Base-by-base conservation (phyloP, 2,797 vertebrate genomes). In the Alca torda region DNA sequence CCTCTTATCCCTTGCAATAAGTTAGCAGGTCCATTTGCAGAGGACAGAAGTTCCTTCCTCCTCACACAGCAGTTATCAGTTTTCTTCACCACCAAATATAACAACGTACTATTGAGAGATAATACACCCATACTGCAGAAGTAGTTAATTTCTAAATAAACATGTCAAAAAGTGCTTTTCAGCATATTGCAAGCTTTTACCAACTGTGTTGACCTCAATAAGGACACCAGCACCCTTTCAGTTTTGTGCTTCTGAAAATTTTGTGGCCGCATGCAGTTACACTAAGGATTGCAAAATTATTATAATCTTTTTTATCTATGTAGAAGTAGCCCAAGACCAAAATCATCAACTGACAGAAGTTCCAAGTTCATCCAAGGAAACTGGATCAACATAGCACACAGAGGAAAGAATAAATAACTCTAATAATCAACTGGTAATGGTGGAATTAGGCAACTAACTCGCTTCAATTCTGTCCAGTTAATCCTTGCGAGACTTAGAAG, bases 351-450 rank as follows among this genome's bases (percentile, higher is more conserved):
- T 60, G 18, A 13, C 59, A 54, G 45, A 90, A 73, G 53, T 91
- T 90, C 45, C n/a, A 74, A 88, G 76, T 86, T 90, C 69, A 91
- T 83, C 53, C 56, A 88, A 95, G 51, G 64, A 39, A 86, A 86
- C 39, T 33, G 46, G 30, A 86, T 84, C 56, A 80, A 83, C 33
- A 63, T 73, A 39, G 16, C 53, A 92, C 88, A 83, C 28, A 54
- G 26, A 51, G 18, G 33, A 83, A 79, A 90, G 45, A 82, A 90
- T 28, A 73, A 64, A 23, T 56, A 87, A 79, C 37, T 82, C 67
- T 70, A 24, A 54, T 54, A 67, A 41, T 80, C 51, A 74, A 37
- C 35, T 35, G 61, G 26, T 74, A 61, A 37, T 45, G 63, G n/a
- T 35, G 24, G 15, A 84, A 70, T 59, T 89, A 45, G 26, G 57